phyloP scores from a whole-genome alignment of 2,797 vertebrate genomes.

The Mus spretus region DNA sequence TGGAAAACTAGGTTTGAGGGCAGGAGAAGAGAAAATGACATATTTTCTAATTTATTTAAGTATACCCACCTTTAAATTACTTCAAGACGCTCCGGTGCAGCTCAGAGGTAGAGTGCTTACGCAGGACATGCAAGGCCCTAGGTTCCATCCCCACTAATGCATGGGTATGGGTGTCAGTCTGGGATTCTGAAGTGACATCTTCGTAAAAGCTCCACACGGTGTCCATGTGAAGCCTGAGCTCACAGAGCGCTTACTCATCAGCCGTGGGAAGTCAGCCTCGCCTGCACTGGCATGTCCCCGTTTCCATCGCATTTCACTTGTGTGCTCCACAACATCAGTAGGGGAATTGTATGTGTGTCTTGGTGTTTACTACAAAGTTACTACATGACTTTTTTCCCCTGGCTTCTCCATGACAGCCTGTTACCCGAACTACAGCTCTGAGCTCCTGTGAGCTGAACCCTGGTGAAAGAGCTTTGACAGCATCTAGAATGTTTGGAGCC shows the following conservation, averaged over 20 bases:
- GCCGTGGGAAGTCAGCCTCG: neutral
- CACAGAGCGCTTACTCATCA: neutral
- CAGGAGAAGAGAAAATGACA: neutral
- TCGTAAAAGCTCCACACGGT: neutral
- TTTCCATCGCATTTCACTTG: neutral
- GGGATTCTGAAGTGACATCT: constrained; percentile 41
- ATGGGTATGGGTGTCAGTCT: neutral
- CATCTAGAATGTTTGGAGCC: constrained; percentile 19
- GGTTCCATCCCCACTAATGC: neutral
- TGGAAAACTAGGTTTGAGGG: constrained; percentile 32
- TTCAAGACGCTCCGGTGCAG: neutral
- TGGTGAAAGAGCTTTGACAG: constrained; percentile 26
- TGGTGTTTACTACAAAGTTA: neutral
- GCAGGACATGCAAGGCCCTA: neutral
- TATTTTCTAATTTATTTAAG: constrained; percentile 30
- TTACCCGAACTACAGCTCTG: neutral
- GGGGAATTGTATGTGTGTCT: neutral
- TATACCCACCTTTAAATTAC: neutral
- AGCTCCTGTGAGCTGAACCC: constrained; percentile 57
- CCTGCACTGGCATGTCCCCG: neutral
- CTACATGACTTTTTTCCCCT: neutral
- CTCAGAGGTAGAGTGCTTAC: neutral
- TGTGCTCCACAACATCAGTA: neutral
- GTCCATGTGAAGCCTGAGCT: neutral
- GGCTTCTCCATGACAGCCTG: neutral